Conservation (phyloP, 92 coral and sea anemone genomes). For the Bergia sp. region DNA sequence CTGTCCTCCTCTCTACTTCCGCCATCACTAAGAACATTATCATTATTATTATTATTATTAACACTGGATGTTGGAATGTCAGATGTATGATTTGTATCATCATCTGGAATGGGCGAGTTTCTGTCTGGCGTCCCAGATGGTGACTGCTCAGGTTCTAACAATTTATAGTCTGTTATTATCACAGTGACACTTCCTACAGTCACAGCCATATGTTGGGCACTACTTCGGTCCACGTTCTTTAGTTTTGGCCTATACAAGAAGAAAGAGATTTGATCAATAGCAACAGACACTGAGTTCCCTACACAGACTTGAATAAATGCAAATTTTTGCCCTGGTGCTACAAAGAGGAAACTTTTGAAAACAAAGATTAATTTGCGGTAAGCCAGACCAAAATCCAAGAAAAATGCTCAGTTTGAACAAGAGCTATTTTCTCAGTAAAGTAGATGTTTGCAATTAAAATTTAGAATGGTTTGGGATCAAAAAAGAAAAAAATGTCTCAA, state of each 20-base stretch:
- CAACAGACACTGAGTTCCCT: not conserved
- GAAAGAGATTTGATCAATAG: not conserved
- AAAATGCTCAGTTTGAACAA: no score
- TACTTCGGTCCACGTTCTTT: constrained; percentile 87
- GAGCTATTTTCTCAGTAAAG: no score
- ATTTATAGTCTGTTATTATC: constrained; percentile 94
- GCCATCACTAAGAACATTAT: constrained; percentile 68
- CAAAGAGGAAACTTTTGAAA: no score
- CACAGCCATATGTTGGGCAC: constrained; percentile 96
- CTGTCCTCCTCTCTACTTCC: constrained; percentile 59
- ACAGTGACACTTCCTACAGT: constrained; percentile 96
- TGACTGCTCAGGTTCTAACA: constrained; percentile 77
- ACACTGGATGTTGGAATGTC: constrained; percentile 62
- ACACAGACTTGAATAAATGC: no score
- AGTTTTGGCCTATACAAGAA: constrained; percentile 76
- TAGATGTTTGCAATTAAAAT: no score
- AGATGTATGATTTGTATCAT: constrained; percentile 58
- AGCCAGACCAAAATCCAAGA: no score
- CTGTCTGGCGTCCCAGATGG: constrained; percentile 79
- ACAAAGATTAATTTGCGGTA: no score
- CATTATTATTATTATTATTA: constrained; percentile 52
- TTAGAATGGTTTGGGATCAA: no score
- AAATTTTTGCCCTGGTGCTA: not conserved
- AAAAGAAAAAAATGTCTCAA: no score
- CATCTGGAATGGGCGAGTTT: constrained; percentile 61